Evolutionary conservation across 2,797 vertebrate genomes (phyloP), one percentile per base, ranked within the genome.

Genomic region (Emydoidea blandingii): DNA sequence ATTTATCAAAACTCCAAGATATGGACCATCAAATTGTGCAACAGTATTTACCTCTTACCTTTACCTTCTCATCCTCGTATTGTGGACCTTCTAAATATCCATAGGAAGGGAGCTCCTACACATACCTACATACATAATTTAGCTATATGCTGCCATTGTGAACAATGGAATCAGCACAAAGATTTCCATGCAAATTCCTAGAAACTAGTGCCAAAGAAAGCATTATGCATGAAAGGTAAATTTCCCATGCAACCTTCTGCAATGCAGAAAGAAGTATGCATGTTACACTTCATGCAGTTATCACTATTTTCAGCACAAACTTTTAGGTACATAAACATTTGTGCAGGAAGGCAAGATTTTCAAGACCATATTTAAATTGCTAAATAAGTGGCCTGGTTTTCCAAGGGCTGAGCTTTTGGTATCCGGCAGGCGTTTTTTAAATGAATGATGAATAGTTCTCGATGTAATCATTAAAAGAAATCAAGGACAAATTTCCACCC

Each of bases 121-220:
- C 65, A 37, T 68, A 37, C n/a, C 18, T 37, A 37, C 18, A 68
- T 68, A 68, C 34, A n/a, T 68, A 10, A 18, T 62, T 18, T 62
- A 34, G 29, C 18, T 41, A n/a, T 50, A 10, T 52, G 15, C 31
- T 1, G 0, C 2, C 1, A 31, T 1, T 27, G 0, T 14, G 37
- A 16, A 91, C 1, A 19, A 16, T 19, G n/a, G n/a, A 68, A 41
- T 11, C 68, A 72, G 12, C 85, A 85, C 1, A 80, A 80, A 85
- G 78, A 12, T 2, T 18, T 12, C 34, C 6, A 31, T 15, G 1
- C 21, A 31, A 49, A 37, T 31, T 52, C 82, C 21, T n/a, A 59
- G 81, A 14, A 79, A 19, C 12, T 37, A 57, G 21, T 31, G n/a
- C 10, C 89, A 92, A 18, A 82, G 16, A 83, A 83, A 12, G 12